Percentiles rank a stretch among this genome's conserved stretches.
These are phyloP conservation scores for Aphis gossypii DNA, from an alignment of 1,140 invertebrate species.

Conservation along the genomic window DNA sequence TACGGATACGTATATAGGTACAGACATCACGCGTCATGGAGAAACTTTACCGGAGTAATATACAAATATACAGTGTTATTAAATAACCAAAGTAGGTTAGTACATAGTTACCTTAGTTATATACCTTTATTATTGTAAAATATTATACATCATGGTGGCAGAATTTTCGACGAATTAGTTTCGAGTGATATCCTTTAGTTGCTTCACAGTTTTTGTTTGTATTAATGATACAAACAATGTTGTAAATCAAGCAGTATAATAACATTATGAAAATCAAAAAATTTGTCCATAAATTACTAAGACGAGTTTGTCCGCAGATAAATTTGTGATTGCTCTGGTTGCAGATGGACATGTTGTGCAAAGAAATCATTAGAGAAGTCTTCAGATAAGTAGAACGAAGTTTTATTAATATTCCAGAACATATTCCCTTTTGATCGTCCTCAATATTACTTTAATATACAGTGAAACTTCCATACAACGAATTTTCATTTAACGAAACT, in stretches of 20 bases:
- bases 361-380: not conserved
- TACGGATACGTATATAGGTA: not conserved
- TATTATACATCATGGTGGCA: not conserved
- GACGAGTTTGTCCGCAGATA: not conserved
- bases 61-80: not conserved
- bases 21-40: not conserved
- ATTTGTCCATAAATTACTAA: not conserved
- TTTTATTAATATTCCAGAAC: not conserved
- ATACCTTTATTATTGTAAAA: slow-evolving; percentile 1
- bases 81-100: not conserved
- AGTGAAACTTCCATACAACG: too few relatives aligned
- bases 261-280: not conserved
- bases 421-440: not conserved
- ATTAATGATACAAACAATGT: not conserved
- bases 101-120: not conserved
- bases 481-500: too few relatives aligned
- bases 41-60: not conserved
- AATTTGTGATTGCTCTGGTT: not conserved
- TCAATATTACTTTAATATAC: not conserved
- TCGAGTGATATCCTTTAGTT: not conserved
- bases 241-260: not conserved
- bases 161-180: not conserved
- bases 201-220: not conserved
- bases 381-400: not conserved
- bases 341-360: too few relatives aligned